Percentiles rank a stretch among this genome's conserved stretches.
Conservation (phyloP, 2,113 vertebrate species). For the Pimephales promelas region DNA sequence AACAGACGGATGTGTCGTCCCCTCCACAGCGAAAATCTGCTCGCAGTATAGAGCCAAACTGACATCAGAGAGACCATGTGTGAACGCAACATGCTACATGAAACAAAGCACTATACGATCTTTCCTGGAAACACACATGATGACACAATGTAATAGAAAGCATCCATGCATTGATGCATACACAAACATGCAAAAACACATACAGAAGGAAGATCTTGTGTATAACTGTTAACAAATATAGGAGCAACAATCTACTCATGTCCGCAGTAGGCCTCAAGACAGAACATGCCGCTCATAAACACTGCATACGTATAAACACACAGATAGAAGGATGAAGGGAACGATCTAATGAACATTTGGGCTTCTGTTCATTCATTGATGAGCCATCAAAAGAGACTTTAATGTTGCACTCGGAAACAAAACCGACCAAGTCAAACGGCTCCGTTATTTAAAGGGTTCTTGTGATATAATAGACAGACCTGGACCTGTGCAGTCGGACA, state of each 20-base stretch:
- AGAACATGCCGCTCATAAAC: constrained; percentile 34
- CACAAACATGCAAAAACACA: not conserved
- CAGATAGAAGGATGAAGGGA: constrained; percentile 5
- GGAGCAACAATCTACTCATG: not conserved
- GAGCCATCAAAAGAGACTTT: constrained; percentile 31
- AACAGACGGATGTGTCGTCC: constrained; percentile 69
- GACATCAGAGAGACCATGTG: constrained; percentile 62
- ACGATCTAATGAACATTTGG: constrained; percentile 44
- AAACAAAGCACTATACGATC: constrained; percentile 32
- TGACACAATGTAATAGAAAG: constrained; percentile 43
- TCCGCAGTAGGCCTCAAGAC: constrained; percentile 1
- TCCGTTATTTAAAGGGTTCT: constrained; percentile 35
- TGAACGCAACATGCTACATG: constrained; percentile 52
- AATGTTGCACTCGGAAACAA: constrained; percentile 31
- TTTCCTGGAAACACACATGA: constrained; percentile 42
- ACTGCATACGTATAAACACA: constrained; percentile 28
- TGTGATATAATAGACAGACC: not conserved
- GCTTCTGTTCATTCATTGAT: constrained; percentile 38
- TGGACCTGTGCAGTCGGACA: not conserved
- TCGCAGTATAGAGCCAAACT: constrained; percentile 64
- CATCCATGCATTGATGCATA: constrained; percentile 36
- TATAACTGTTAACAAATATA: not conserved
- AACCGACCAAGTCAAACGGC: constrained; percentile 9
- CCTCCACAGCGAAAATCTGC: constrained; percentile 68
- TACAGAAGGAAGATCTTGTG: too few species aligned